Conservation (phyloP, 2,797 vertebrate species). For the Allobates femoralis region DNA sequence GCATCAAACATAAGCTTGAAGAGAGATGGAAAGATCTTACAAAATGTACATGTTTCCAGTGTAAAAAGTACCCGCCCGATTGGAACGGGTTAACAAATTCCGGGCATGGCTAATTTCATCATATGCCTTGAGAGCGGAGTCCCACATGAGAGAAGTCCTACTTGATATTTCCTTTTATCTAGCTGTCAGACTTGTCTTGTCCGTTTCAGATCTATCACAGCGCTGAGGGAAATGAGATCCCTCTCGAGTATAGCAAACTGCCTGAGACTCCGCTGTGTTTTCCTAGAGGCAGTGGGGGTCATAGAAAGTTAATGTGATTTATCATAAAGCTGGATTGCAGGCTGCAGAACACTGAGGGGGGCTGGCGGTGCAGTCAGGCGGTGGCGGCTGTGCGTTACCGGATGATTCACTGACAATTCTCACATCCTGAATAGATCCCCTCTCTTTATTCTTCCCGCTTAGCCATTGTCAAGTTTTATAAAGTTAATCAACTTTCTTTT, state of each 20-base stretch:
- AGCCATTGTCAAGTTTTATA: conserved; percentile 39
- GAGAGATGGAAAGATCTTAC: background rate
- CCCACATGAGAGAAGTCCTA: conserved; percentile 54
- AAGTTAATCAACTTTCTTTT: conserved; percentile 15
- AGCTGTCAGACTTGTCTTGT: conserved; percentile 58
- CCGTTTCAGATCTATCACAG: conserved; percentile 58
- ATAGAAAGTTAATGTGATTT: conserved; percentile 60
- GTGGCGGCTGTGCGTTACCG: background rate
- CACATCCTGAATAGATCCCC: conserved; percentile 24
- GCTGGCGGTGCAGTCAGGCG: conserved; percentile 22
- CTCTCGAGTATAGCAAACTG: conserved; percentile 42
- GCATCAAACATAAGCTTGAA: background rate
- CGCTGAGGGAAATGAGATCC: conserved; percentile 50
- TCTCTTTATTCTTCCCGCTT: background rate
- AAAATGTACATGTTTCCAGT: background rate
- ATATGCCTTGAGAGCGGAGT: conserved; percentile 50
- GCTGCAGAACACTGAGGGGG: conserved; percentile 7
- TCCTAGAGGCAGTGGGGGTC: conserved; percentile 46
- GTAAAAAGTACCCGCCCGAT: background rate
- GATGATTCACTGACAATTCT: background rate
- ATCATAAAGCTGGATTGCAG: conserved; percentile 46
- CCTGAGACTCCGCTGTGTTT: conserved; percentile 47
- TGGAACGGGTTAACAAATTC: conserved; percentile 39
- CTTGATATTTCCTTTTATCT: conserved; percentile 62
- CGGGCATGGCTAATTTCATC: conserved; percentile 55